Percentiles rank a stretch among this genome's conserved stretches.
Conservation (phyloP, 2,113 vertebrate genomes). For the Phyllopteryx taeniolatus region DNA sequence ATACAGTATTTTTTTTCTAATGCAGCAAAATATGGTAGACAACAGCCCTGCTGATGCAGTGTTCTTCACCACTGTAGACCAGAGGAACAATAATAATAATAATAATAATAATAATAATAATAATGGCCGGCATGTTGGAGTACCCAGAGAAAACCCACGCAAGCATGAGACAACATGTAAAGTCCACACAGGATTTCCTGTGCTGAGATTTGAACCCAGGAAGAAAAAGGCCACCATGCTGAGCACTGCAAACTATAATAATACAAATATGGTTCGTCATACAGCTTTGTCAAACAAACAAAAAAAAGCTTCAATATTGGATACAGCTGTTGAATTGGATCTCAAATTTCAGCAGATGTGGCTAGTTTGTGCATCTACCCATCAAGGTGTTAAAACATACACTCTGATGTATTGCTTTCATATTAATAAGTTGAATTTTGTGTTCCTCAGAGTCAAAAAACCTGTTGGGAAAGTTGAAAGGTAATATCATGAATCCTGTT, state of each 20-base stretch:
- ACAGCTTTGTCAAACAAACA: not conserved
- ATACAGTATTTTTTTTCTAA: too few species aligned
- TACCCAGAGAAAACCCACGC: not conserved
- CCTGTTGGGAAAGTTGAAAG: slow-evolving; percentile 61
- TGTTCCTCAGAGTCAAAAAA: slow-evolving; percentile 67
- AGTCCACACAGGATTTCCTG: not conserved
- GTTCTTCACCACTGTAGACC: too few species aligned
- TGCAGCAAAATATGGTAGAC: too few species aligned
- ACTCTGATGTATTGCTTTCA: not conserved
- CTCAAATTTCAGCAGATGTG: not conserved
- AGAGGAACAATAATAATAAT: not conserved
- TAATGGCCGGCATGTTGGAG: not conserved
- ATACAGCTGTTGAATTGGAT: not conserved
- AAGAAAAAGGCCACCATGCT: not conserved
- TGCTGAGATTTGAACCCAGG: not conserved
- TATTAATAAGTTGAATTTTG: slow-evolving; percentile 26
- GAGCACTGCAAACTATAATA: not conserved
- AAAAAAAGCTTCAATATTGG: not conserved
- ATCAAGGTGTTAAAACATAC: slow-evolving; percentile 9
- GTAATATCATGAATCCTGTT: slow-evolving; percentile 43
- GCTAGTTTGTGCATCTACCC: slow-evolving; percentile 6
- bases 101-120: not conserved
- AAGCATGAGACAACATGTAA: not conserved
- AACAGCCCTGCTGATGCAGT: too few species aligned
- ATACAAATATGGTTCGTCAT: not conserved